These are phyloP conservation scores for Caenorhabditis sulstoni DNA, from an alignment of 2,888 invertebrate genomes.

Conservation along the genomic window DNA sequence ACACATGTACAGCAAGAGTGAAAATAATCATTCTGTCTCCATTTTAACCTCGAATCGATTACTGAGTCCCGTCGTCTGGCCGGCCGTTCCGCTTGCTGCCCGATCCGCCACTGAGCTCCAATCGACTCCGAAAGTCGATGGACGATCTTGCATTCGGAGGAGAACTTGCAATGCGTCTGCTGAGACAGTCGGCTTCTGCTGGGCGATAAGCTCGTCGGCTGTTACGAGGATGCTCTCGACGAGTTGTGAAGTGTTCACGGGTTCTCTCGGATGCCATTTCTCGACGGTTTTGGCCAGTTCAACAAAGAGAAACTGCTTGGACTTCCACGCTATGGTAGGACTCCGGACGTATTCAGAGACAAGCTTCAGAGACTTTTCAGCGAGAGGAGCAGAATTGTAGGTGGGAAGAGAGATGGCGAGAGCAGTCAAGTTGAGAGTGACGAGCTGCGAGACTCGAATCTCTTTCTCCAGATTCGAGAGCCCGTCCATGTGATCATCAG, in stretches of 20 bases:
- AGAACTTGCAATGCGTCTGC: slow-evolving; percentile 60
- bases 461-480: slow-evolving; percentile 63
- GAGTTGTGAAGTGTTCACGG: slow-evolving; percentile 34
- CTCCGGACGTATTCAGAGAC: slow-evolving; percentile 31
- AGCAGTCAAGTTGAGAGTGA: slow-evolving; percentile 58
- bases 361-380: slow-evolving; percentile 25
- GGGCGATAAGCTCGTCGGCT: slow-evolving; percentile 55
- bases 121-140: slow-evolving; percentile 43
- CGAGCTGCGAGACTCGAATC: slow-evolving; percentile 46
- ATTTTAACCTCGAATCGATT: slow-evolving; percentile 51
- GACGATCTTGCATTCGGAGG: slow-evolving; percentile 50
- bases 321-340: slow-evolving; percentile 59
- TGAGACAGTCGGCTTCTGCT: slow-evolving; percentile 62
- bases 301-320: slow-evolving; percentile 59
- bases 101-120: slow-evolving; percentile 52
- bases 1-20: not conserved
- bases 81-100: too few relatives aligned
- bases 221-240: slow-evolving; percentile 39
- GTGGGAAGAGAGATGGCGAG: slow-evolving; percentile 50
- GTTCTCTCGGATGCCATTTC: slow-evolving; percentile 45
- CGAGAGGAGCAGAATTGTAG: slow-evolving; percentile 32
- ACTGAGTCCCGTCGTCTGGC: slow-evolving; percentile 51
- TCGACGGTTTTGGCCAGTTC: slow-evolving; percentile 47
- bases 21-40: slow-evolving; percentile 38
- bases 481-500: slow-evolving; percentile 62